phyloP scores from a whole-genome alignment of 2,888 invertebrate genomes.

The Ditylenchus weischeri region DNA sequence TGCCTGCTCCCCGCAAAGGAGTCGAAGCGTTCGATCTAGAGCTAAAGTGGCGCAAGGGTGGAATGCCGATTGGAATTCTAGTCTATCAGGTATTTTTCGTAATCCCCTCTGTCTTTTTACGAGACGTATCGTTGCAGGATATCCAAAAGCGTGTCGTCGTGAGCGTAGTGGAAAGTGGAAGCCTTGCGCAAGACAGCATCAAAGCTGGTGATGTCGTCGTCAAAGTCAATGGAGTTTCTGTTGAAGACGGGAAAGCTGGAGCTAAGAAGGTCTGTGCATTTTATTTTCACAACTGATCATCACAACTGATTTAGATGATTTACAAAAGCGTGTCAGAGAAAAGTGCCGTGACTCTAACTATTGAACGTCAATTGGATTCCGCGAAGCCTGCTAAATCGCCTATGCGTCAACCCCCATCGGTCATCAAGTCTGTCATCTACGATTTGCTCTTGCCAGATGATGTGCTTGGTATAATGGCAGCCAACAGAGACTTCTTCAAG shows the following conservation, averaged over 20 bases:
- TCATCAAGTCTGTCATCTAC: background rate
- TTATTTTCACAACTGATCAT: too few relatives aligned
- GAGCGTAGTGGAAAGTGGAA: conserved; percentile 40
- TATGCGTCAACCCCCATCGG: background rate
- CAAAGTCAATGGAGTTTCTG: conserved; percentile 39
- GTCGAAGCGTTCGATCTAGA: conserved; percentile 37
- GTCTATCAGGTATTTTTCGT: conserved; percentile 34
- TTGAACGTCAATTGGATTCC: background rate
- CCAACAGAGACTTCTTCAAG: conserved; percentile 10
- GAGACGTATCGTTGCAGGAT: conserved; percentile 23
- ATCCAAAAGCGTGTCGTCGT: conserved; percentile 35
- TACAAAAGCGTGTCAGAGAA: too few relatives aligned
- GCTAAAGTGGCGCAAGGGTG: conserved; percentile 39
- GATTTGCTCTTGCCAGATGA: conserved; percentile 8
- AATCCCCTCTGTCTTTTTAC: background rate
- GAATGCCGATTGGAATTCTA: conserved; percentile 43
- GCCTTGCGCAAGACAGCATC: conserved; percentile 35
- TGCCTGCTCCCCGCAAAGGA: conserved; percentile 37
- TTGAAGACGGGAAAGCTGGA: conserved; percentile 33
- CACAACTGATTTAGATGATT: too few relatives aligned
- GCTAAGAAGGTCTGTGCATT: conserved; percentile 33
- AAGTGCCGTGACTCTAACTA: background rate
- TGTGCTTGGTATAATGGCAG: background rate
- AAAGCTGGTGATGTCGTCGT: conserved; percentile 41
- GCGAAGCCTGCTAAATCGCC: background rate